Evolutionary conservation across 35 echinoderm and acorn worm genomes (phyloP).

Genomic region (Apostichopus japonicus): DNA sequence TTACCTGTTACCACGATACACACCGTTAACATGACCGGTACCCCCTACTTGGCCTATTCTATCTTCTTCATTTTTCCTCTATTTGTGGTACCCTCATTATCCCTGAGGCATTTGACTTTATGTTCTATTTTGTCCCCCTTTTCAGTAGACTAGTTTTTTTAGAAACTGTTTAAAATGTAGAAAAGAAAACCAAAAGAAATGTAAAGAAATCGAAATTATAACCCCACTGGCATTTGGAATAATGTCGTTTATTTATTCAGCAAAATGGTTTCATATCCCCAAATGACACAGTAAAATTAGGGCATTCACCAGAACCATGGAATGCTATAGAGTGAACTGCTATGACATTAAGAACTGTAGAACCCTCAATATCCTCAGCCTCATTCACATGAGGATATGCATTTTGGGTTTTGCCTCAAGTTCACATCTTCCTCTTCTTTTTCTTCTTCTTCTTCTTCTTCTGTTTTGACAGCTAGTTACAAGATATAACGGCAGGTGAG

Average conservation of each 20-base stretch:
- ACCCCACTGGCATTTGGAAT: conserved; percentile 4
- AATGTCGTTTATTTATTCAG: conserved; percentile 30
- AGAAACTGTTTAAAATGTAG: background rate
- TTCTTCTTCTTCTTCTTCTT: background rate
- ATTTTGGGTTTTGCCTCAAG: conserved; percentile 17
- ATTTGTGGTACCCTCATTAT: no score
- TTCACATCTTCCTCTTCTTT: background rate
- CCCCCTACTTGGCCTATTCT: no score
- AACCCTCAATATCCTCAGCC: background rate
- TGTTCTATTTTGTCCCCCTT: no score
- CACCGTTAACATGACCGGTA: no score
- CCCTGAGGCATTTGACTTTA: no score
- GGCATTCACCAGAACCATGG: background rate
- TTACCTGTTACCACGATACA: no score
- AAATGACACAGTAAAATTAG: conserved; percentile 29
- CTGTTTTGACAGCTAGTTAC: conserved; percentile 42
- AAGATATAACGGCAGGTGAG: conserved; percentile 35
- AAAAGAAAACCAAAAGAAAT: background rate
- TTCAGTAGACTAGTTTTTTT: no score
- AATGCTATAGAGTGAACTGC: background rate
- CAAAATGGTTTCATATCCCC: conserved; percentile 32
- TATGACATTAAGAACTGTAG: background rate
- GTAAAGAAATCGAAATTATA: background rate
- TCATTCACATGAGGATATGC: background rate
- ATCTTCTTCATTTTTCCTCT: no score